These are phyloP conservation scores for Parauchenoglanis punctatus DNA, from an alignment of 2,797 vertebrate species.

Conservation along the genomic window DNA sequence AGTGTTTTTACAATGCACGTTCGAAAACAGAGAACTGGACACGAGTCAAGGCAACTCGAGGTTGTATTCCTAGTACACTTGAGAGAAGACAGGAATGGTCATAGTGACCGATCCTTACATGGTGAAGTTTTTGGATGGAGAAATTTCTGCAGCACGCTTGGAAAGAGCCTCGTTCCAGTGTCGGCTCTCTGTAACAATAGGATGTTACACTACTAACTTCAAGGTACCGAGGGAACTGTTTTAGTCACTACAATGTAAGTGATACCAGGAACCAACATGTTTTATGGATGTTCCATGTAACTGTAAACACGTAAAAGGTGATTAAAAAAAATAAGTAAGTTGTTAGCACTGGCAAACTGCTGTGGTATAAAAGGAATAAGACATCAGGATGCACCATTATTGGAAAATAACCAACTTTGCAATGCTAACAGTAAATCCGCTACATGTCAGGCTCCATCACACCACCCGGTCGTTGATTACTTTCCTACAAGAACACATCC, in stretches of 20 bases:
- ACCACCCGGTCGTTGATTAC: background rate
- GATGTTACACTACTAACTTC: background rate
- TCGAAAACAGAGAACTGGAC: slow-evolving; percentile 3
- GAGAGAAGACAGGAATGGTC: background rate
- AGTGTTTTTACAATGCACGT: background rate
- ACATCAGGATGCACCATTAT: background rate
- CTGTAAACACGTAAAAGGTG: background rate
- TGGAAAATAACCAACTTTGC: background rate
- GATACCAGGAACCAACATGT: background rate
- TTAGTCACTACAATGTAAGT: no score
- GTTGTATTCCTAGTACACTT: background rate
- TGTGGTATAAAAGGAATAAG: background rate
- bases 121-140: background rate
- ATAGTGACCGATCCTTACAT: background rate
- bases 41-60: background rate
- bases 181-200: background rate
- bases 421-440: background rate
- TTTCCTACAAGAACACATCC: background rate
- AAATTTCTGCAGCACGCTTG: background rate
- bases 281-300: background rate
- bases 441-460: background rate
- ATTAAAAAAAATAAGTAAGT: background rate
- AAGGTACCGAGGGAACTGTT: no score
- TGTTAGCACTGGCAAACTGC: background rate
- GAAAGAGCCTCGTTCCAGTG: background rate